A percentile compares a stretch with the other conserved stretches of the same genome.
Conservation (phyloP, 37 sponge, comb jelly and placozoan genomes). For the Axinella damicornis region DNA sequence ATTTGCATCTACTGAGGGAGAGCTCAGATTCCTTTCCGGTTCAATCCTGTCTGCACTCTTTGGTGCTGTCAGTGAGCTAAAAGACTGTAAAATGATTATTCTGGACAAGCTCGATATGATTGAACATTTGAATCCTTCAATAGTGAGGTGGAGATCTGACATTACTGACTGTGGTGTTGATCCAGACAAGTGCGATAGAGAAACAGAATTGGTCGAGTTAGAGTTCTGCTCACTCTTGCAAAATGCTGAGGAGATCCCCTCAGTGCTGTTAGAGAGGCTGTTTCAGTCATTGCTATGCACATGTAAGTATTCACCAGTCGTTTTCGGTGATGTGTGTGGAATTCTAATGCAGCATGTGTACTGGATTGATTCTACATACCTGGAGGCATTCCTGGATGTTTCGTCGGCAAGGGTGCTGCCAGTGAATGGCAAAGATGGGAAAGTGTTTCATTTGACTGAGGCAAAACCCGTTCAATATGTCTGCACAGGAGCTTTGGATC, state of each 20-base stretch:
- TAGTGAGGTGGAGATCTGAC: neutral
- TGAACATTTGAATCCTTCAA: slow-evolving; percentile 3
- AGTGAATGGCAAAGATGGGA: too few species aligned
- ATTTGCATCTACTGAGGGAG: too few species aligned
- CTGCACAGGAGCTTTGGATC: too few species aligned
- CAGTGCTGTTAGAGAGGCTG: too few species aligned
- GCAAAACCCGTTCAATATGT: too few species aligned
- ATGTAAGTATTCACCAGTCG: too few species aligned
- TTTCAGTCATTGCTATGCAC: too few species aligned
- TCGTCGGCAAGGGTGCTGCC: neutral
- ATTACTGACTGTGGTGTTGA: too few species aligned
- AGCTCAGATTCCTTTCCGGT: too few species aligned
- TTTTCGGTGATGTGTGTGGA: neutral
- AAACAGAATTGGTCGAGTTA: neutral
- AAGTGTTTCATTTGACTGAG: too few species aligned
- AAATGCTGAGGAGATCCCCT: too few species aligned
- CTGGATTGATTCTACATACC: neutral
- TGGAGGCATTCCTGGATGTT: neutral
- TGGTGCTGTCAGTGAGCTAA: neutral
- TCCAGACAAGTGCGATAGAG: neutral
- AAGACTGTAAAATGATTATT: neutral
- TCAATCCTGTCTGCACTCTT: too few species aligned
- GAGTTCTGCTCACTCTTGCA: neutral
- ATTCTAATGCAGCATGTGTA: neutral
- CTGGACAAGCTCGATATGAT: slow-evolving; percentile 15